phyloP scores from a whole-genome alignment of 2,113 vertebrate species.

The Vicugna pacos region DNA sequence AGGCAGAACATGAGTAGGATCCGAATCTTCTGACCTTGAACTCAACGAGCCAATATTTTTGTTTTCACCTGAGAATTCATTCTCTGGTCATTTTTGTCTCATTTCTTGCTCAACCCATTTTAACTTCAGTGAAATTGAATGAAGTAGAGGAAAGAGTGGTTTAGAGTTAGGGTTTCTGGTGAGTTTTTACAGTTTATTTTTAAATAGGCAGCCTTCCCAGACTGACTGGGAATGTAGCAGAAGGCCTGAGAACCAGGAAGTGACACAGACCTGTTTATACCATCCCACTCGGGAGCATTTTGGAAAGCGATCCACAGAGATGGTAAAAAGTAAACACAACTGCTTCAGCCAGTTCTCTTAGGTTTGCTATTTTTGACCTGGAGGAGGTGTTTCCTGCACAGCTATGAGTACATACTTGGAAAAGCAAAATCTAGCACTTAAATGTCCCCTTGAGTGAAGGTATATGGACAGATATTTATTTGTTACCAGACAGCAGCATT shows the following conservation, averaged over 20 bases:
- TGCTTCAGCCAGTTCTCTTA: constrained; percentile 48
- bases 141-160: constrained; percentile 63
- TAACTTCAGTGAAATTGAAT: constrained; percentile 74
- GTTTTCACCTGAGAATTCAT: constrained; percentile 56
- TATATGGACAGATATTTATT: background rate
- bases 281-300: constrained; percentile 56
- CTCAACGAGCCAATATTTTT: constrained; percentile 40
- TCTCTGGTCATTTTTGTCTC: constrained; percentile 67
- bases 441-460: constrained; percentile 6
- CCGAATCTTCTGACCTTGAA: constrained; percentile 46
- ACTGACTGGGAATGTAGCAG: constrained; percentile 73
- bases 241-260: constrained; percentile 75
- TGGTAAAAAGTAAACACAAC: constrained; percentile 72
- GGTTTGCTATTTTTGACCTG: constrained; percentile 75
- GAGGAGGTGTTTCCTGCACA: constrained; percentile 68
- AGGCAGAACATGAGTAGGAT: constrained; percentile 4
- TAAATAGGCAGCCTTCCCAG: constrained; percentile 81
- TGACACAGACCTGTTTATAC: constrained; percentile 81
- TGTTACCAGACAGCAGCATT: constrained; percentile 23
- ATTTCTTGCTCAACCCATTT: constrained; percentile 39
- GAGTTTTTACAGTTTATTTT: constrained; percentile 81
- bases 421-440: constrained; percentile 50
- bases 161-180: constrained; percentile 69
- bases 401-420: constrained; percentile 16
- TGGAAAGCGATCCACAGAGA: constrained; percentile 50